Conservation (phyloP, 1,140 invertebrate genomes). For the Marisa cornuarietis region DNA sequence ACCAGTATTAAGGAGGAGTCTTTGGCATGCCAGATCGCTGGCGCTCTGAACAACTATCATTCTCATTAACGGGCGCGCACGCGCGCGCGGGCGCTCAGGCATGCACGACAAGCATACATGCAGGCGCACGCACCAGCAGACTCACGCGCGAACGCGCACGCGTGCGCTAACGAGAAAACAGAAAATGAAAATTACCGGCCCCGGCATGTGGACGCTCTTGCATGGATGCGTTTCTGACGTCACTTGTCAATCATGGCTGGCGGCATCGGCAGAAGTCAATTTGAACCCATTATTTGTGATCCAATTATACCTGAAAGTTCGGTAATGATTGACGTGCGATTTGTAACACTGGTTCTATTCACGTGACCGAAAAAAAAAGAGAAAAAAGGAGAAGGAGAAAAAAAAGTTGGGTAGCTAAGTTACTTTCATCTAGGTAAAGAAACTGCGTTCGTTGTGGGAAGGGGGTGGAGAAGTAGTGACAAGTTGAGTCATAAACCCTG, state of each 20-base stretch:
- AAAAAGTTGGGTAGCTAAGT: no score
- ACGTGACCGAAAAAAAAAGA: no score
- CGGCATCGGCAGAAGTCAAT: conserved; percentile 21
- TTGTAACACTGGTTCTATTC: conserved; percentile 15
- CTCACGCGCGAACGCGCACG: conserved; percentile 23
- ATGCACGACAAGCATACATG: conserved; percentile 25
- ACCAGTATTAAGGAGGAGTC: background rate
- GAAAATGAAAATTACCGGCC: conserved; percentile 27
- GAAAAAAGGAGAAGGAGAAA: no score
- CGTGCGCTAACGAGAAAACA: conserved; percentile 15
- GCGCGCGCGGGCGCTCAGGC: conserved; percentile 16
- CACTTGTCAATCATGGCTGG: conserved; percentile 16
- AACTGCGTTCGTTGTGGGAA: no score
- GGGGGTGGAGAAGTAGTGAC: no score
- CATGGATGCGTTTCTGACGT: conserved; percentile 21
- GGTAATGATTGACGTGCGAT: conserved; percentile 17
- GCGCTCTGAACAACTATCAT: conserved; percentile 12
- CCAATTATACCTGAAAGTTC: conserved; percentile 24
- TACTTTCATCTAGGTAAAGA: no score
- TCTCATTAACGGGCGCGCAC: conserved; percentile 23
- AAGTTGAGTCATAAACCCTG: no score
- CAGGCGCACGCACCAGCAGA: conserved; percentile 22
- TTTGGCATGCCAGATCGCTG: no score
- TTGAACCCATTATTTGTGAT: conserved; percentile 21
- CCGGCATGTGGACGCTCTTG: conserved; percentile 9